Evolutionary conservation across 2,113 vertebrate genomes (phyloP).

Genomic region (Octodon degus): DNA sequence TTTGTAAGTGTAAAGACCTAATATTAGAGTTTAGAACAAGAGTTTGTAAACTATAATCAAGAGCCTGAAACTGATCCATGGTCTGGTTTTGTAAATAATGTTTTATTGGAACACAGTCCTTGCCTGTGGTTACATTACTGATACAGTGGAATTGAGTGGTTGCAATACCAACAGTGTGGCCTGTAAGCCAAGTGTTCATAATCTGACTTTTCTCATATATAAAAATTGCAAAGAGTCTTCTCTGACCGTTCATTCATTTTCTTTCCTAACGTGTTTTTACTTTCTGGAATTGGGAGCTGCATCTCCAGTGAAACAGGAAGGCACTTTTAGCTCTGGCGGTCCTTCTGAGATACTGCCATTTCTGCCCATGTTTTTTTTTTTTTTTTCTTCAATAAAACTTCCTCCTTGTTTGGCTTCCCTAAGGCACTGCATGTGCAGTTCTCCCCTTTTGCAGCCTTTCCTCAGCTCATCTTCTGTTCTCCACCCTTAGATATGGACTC

Average conservation of each 20-base stretch:
- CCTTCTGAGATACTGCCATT: not conserved
- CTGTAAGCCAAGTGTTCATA: slow-evolving; percentile 1
- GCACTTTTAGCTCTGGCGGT: not conserved
- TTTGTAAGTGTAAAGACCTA: not conserved
- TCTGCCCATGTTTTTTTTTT: not conserved
- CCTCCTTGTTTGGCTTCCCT: not conserved
- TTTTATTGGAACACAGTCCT: not conserved
- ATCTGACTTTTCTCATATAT: not conserved
- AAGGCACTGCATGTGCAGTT: not conserved
- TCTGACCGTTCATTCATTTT: not conserved
- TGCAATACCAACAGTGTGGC: not conserved
- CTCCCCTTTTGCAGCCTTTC: not conserved
- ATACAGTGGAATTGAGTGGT: not conserved
- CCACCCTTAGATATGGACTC: not conserved
- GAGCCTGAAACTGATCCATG: not conserved
- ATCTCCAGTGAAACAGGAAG: not conserved
- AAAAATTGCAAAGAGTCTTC: not conserved
- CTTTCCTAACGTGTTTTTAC: not conserved
- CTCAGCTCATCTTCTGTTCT: not conserved
- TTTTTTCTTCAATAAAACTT: not conserved
- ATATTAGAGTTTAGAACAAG: not conserved
- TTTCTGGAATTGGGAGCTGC: not conserved
- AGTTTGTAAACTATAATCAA: not conserved
- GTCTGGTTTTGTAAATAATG: slow-evolving; percentile 20
- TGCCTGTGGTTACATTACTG: not conserved